A percentile compares a stretch with the other conserved stretches of the same genome.
Conservation (phyloP, 2,113 vertebrate species). For the Cyprinodon brontotheroides region DNA sequence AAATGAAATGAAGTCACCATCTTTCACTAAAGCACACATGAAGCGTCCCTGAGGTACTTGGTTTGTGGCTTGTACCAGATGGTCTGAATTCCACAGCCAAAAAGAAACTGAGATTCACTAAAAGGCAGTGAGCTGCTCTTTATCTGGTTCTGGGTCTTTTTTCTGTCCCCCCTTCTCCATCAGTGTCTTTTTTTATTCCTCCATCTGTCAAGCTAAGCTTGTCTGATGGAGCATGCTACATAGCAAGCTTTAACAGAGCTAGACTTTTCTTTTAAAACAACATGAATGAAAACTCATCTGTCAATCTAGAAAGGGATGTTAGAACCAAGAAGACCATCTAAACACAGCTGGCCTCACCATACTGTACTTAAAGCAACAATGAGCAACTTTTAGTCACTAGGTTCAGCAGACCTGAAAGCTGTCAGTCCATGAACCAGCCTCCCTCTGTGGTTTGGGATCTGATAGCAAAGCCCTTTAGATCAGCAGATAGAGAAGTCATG, state of each 20-base stretch:
- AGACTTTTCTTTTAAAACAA: neutral
- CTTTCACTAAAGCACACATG: conserved; percentile 23
- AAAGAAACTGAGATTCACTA: conserved; percentile 11
- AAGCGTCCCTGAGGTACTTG: conserved; percentile 28
- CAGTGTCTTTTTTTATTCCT: conserved; percentile 19
- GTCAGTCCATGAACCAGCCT: too few species aligned
- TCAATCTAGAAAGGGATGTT: too few species aligned
- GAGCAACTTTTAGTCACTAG: too few species aligned
- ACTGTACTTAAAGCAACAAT: too few species aligned
- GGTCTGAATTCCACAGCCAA: conserved; percentile 42
- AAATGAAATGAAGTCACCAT: neutral
- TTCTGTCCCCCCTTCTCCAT: neutral
- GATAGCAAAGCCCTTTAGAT: too few species aligned
- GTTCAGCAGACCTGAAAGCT: too few species aligned
- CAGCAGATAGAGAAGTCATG: too few species aligned
- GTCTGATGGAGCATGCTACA: neutral
- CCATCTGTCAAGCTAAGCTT: neutral
- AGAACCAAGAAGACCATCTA: too few species aligned
- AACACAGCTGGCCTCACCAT: too few species aligned
- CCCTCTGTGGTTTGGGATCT: too few species aligned
- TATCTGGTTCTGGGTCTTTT: neutral
- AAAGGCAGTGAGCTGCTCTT: conserved; percentile 9
- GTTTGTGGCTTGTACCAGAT: conserved; percentile 35
- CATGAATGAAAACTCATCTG: too few species aligned
- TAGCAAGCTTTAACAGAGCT: neutral